phyloP scores from a whole-genome alignment of 2,113 vertebrate species.

The Saccopteryx bilineata region DNA sequence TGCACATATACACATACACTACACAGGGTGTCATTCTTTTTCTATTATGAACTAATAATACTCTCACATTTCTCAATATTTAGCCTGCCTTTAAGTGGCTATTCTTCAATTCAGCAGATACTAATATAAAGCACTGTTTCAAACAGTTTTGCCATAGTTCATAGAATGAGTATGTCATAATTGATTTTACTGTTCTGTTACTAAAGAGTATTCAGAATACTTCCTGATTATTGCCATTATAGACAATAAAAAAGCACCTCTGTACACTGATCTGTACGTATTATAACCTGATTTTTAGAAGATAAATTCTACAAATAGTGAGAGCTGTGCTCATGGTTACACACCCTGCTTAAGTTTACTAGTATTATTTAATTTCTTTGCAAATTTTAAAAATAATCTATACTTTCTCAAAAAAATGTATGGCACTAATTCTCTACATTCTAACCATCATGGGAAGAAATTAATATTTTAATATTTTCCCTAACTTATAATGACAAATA shows the following conservation, averaged over 20 bases:
- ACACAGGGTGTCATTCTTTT: not conserved
- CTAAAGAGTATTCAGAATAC: not conserved
- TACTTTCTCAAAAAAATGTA: not conserved
- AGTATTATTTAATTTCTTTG: not conserved
- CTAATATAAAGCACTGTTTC: not conserved
- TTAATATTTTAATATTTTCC: constrained; percentile 18
- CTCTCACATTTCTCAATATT: not conserved
- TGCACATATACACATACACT: not conserved
- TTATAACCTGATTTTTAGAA: not conserved
- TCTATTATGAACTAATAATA: not conserved
- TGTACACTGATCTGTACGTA: not conserved
- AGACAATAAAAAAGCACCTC: not conserved
- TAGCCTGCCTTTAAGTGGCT: not conserved
- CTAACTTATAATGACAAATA: not conserved
- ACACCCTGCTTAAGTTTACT: not conserved
- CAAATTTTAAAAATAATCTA: not conserved
- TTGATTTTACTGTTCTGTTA: not conserved
- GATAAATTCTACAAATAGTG: not conserved
- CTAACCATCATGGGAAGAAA: not conserved
- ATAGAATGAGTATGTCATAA: not conserved
- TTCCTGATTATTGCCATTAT: not conserved
- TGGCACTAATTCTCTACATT: not conserved
- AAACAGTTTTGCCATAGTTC: not conserved
- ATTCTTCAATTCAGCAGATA: not conserved
- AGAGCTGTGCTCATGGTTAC: not conserved